These are phyloP conservation scores for Myotis lucifugus DNA, from an alignment of 2,113 vertebrate genomes.

Conservation along the genomic window DNA sequence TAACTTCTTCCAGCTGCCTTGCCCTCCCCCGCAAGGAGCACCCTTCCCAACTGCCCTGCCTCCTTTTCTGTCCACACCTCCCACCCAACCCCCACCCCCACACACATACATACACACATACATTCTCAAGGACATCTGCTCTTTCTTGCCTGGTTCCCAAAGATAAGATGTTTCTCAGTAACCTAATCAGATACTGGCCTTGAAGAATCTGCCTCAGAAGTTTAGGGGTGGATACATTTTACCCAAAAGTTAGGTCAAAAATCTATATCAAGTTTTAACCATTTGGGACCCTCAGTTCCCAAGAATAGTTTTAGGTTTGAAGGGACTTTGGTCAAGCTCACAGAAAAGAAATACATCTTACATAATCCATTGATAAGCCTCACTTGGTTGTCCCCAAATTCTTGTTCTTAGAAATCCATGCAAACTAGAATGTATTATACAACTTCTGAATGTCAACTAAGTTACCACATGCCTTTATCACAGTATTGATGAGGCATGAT, in stretches of 20 bases:
- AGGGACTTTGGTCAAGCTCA: background rate
- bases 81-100: background rate
- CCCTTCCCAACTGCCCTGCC: background rate
- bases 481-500: background rate
- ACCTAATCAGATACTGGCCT: background rate
- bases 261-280: background rate
- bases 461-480: background rate
- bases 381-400: background rate
- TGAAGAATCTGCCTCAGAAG: background rate
- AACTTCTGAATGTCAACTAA: background rate
- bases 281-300: background rate
- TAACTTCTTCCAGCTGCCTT: background rate
- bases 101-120: too few relatives aligned
- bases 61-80: background rate
- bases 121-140: background rate
- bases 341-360: slow-evolving; percentile 10
- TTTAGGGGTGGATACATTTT: background rate
- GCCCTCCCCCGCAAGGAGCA: background rate
- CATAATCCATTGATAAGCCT: background rate
- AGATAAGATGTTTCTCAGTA: background rate
- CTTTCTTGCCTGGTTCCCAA: background rate
- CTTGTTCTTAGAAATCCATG: slow-evolving; percentile 21
- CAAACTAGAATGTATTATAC: background rate
- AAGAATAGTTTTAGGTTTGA: slow-evolving; percentile 38
- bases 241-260: slow-evolving; percentile 6